These are phyloP conservation scores for Conopomorpha cramerella DNA, from an alignment of 1,140 invertebrate genomes.

Conservation along the genomic window DNA sequence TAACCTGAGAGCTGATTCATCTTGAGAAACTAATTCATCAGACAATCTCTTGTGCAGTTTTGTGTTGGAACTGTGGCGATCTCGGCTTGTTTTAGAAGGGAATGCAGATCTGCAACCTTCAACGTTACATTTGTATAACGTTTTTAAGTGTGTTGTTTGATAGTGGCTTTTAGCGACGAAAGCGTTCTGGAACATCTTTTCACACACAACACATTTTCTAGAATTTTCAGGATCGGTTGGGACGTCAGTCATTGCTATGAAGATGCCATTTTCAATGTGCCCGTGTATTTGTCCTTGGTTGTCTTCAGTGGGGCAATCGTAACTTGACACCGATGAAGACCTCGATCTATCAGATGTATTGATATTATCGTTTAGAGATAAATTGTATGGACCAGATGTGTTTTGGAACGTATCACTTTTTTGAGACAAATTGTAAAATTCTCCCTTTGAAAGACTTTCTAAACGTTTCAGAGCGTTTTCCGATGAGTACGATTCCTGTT, in stretches of 20 bases:
- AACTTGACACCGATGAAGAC: conserved; percentile 64
- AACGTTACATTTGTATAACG: conserved; percentile 95
- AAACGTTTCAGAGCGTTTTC: conserved; percentile 77
- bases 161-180: conserved; percentile 96
- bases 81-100: conserved; percentile 90
- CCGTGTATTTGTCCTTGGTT: conserved; percentile 66
- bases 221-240: conserved; percentile 81
- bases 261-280: conserved; percentile 74
- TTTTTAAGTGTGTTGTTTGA: conserved; percentile 93
- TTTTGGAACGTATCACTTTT: conserved; percentile 20
- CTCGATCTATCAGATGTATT: conserved; percentile 62
- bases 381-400: conserved; percentile 28
- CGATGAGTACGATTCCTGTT: no score
- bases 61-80: conserved; percentile 90
- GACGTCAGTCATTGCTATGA: conserved; percentile 76
- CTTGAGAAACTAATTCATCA: conserved; percentile 27
- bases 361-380: conserved; percentile 40
- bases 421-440: conserved; percentile 64
- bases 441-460: conserved; percentile 80
- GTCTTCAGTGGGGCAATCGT: conserved; percentile 63
- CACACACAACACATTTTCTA: conserved; percentile 86
- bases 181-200: conserved; percentile 92
- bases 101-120: conserved; percentile 96
- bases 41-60: conserved; percentile 90
- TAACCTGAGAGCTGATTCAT: conserved; percentile 32